Conservation (phyloP, 2,888 invertebrate genomes). For the Tetanocera ferruginea region DNA sequence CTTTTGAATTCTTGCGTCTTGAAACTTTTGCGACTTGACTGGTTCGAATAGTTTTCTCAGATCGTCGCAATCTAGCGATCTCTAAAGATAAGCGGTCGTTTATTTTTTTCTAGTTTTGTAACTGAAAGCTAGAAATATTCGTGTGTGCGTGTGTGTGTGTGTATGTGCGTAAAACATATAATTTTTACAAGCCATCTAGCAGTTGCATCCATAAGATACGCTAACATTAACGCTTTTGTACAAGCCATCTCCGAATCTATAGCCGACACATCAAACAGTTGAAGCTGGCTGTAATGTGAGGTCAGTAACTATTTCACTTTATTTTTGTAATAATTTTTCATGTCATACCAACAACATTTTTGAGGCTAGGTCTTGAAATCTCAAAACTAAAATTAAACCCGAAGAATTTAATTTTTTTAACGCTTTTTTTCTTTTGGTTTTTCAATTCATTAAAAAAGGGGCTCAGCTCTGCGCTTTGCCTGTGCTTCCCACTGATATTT, state of each 20-base stretch:
- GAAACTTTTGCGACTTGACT: background rate
- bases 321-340: too few relatives aligned
- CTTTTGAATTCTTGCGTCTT: background rate
- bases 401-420: background rate
- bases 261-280: conserved; percentile 20
- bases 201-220: conserved; percentile 18
- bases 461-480: conserved; percentile 14
- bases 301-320: conserved; percentile 44
- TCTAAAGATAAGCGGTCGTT: too few relatives aligned
- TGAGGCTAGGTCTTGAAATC: background rate
- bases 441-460: conserved; percentile 25
- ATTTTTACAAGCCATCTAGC: background rate
- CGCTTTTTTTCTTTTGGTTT: background rate
- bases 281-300: conserved; percentile 49
- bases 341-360: background rate
- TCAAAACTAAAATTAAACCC: background rate
- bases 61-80: too few relatives aligned
- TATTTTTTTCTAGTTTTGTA: too few relatives aligned
- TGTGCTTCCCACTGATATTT: conserved; percentile 26
- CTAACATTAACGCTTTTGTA: background rate
- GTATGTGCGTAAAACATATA: background rate
- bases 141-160: background rate
- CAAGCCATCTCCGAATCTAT: background rate
- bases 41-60: background rate
- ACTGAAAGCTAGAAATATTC: background rate